Conservation (phyloP, 2,888 invertebrate species). For the Andrena trimmerana region DNA sequence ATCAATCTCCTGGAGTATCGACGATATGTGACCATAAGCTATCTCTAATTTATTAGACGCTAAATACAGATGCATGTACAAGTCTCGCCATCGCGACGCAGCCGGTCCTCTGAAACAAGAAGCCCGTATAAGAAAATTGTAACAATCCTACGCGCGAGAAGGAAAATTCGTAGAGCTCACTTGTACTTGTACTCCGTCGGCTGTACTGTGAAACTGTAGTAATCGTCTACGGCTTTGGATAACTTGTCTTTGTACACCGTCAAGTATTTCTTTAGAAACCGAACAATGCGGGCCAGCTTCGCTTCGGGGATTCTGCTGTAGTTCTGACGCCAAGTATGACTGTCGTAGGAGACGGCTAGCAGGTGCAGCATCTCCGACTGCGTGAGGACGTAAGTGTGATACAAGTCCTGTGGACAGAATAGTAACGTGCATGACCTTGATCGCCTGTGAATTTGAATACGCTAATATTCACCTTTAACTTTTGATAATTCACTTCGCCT, state of each 20-base stretch:
- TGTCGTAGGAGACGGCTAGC: constrained; percentile 75
- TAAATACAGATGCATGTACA: constrained; percentile 79
- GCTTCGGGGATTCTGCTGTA: constrained; percentile 63
- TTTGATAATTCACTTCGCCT: constrained; percentile 78
- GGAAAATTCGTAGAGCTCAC: constrained; percentile 32
- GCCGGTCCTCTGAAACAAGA: constrained; percentile 64
- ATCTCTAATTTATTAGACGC: constrained; percentile 79
- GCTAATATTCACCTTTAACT: constrained; percentile 71
- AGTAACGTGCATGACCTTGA: neutral
- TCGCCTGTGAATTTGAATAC: neutral
- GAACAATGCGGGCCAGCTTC: constrained; percentile 68
- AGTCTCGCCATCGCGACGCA: constrained; percentile 79
- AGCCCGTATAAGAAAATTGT: neutral
- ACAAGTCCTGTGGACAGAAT: constrained; percentile 74
- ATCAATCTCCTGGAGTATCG: constrained; percentile 78
- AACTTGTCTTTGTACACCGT: constrained; percentile 67
- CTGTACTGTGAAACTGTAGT: constrained; percentile 69
- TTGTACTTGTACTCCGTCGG: constrained; percentile 56
- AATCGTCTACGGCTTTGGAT: constrained; percentile 67
- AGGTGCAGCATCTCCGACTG: constrained; percentile 81
- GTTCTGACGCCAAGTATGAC: constrained; percentile 54
- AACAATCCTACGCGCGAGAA: neutral
- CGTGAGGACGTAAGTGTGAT: constrained; percentile 79
- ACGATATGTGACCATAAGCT: constrained; percentile 74
- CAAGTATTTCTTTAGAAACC: constrained; percentile 64